phyloP scores from a whole-genome alignment of 2,113 vertebrate species.

The Camelus bactrianus region DNA sequence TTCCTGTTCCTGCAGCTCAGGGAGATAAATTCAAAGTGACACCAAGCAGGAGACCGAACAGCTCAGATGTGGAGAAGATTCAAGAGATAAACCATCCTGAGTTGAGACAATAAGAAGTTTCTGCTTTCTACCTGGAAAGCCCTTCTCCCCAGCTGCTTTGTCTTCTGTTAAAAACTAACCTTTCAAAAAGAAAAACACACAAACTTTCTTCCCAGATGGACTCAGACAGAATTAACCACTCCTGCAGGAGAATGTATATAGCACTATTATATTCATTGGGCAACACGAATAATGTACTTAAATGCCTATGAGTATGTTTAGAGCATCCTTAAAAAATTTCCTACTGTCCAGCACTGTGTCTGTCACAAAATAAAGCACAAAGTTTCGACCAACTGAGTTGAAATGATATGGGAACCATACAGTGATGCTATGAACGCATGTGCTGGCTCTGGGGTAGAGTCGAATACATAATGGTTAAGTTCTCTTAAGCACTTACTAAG shows the following conservation, averaged over 20 bases:
- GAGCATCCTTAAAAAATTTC: neutral
- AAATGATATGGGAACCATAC: neutral
- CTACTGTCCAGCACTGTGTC: neutral
- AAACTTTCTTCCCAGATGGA: neutral
- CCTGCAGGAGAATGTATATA: accelerated
- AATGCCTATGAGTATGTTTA: neutral
- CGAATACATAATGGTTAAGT: neutral
- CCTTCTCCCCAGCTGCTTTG: neutral
- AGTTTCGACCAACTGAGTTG: neutral
- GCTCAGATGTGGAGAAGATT: neutral
- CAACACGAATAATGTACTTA: neutral
- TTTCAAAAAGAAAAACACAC: neutral
- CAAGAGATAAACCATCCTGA: neutral
- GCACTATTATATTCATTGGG: neutral
- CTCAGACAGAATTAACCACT: neutral
- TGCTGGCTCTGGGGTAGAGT: neutral
- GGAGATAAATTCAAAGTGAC: neutral
- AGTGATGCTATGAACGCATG: neutral
- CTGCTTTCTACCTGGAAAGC: neutral
- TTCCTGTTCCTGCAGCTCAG: neutral
- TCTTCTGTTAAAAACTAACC: neutral
- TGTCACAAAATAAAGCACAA: neutral
- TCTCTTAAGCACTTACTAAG: neutral
- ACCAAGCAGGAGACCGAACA: neutral
- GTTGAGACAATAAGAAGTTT: neutral